Evolutionary conservation across 1,140 invertebrate species (phyloP), one percentile per base, ranked within the genome.

Genomic region (Babylonia areolata): DNA sequence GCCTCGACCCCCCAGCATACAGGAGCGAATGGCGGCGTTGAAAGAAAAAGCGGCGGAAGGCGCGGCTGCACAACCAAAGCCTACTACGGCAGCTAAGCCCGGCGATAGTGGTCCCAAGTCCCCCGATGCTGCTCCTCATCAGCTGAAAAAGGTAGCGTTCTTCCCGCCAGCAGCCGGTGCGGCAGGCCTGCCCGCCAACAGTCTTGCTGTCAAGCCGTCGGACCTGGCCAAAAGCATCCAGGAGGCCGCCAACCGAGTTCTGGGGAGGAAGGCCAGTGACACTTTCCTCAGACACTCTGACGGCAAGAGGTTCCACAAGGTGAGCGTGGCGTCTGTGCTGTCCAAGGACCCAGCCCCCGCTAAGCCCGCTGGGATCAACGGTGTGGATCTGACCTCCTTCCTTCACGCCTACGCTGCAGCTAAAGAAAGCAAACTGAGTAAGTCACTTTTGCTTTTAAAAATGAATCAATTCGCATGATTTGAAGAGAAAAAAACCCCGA

Each of bases 321-420:
- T 80, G 40, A 42, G 54, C 20, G 42, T 80, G 28, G 28, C 78
- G 17, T 33, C 40, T 9, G 78, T 33, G 77, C 40, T 28, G 46
- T 3, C 28, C 77, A 28, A 11, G 37, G 3, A 12, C 9, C 42
- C 78, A 1, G 28, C 78, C 15, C 78, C 78, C 15, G 2, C 78
- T n/a, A 80, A 80, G 78, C 78, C 78, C 17, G 33, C 23, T 42
- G 28, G 3, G 2, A n/a, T 80, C 11, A 42, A 80, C 42, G 39
- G 54, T n/a, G 78, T 80, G 40, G 78, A 80, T 23, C 46, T 80
- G 40, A 80, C 78, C 6, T 17, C 78, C 2, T 80, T 80, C 23
- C 5, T 80, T 9, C 31, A 54, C 2, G 78, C n/a, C 0, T 80
- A 80, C 28, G 78, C 46, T 3, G 31, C 40, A 80, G 78, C 78